Conservation (phyloP, 2,113 vertebrate genomes). For the Puntigrus tetrazona region DNA sequence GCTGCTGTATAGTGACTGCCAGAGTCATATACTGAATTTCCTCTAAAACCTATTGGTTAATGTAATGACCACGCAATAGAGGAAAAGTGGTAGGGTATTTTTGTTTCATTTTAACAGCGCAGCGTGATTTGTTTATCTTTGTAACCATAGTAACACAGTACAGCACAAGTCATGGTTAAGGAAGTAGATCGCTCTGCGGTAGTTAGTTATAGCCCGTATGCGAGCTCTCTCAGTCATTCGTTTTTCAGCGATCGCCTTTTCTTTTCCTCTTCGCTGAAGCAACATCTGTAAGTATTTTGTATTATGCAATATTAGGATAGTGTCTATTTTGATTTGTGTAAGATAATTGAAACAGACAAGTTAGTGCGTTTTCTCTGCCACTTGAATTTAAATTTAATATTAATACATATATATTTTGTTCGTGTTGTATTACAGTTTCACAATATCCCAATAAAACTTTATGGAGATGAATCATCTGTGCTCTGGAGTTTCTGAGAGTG, state of each 20-base stretch:
- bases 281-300: neutral
- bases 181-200: too few relatives aligned
- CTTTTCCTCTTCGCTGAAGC: neutral
- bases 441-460: conserved; percentile 1
- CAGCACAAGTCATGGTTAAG: too few relatives aligned
- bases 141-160: too few relatives aligned
- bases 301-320: neutral
- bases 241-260: neutral
- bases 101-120: too few relatives aligned
- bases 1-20: too few relatives aligned
- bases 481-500: neutral
- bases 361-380: neutral
- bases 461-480: neutral
- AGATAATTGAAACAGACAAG: too few relatives aligned
- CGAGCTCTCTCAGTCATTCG: neutral
- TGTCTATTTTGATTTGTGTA: neutral
- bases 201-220: too few relatives aligned
- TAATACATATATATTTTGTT: neutral
- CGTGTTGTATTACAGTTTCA: neutral
- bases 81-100: too few relatives aligned
- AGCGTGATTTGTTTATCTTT: too few relatives aligned
- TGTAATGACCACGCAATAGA: too few relatives aligned
- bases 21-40: too few relatives aligned
- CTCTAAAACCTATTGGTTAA: too few relatives aligned
- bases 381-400: neutral